A percentile compares a stretch with the other conserved stretches of the same genome.
phyloP scores from a whole-genome alignment of 2,113 vertebrate species.

The western clawed frog (Xenopus tropicalis) region DNA sequence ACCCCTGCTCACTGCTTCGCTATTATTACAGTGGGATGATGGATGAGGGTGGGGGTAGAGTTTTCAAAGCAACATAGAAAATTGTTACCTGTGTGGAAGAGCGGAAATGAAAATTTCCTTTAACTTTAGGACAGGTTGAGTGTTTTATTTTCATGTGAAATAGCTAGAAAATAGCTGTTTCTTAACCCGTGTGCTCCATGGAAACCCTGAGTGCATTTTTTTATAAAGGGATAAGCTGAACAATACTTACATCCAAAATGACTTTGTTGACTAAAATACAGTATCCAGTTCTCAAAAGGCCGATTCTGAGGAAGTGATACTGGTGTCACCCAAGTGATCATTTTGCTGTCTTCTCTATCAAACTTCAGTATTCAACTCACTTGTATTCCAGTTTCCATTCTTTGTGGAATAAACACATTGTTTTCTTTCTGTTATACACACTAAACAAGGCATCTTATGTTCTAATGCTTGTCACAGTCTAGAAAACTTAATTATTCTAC shows the following conservation, averaged over 20 bases:
- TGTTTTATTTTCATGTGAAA: slow-evolving; percentile 17
- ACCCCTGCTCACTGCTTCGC: slow-evolving; percentile 58
- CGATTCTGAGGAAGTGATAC: not conserved
- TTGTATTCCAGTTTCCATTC: no score
- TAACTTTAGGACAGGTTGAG: slow-evolving; percentile 1
- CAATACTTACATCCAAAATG: not conserved
- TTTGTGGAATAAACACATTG: no score
- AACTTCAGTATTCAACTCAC: no score
- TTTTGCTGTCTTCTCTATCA: not conserved
- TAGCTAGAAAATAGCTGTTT: not conserved
- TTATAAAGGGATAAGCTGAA: not conserved
- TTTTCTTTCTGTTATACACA: no score
- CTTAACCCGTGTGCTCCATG: not conserved
- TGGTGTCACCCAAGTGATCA: not conserved
- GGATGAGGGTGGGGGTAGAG: slow-evolving; percentile 42
- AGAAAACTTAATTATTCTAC: no score
- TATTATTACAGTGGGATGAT: slow-evolving; percentile 45
- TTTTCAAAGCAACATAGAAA: slow-evolving; percentile 47
- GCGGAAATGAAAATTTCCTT: slow-evolving; percentile 41
- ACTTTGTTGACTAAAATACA: not conserved
- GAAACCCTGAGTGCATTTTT: not conserved
- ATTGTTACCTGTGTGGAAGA: slow-evolving; percentile 42
- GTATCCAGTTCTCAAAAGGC: not conserved
- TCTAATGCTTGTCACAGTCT: no score
- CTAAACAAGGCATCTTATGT: no score